These are phyloP conservation scores for Oxystoma pomonae DNA, from an alignment of 2,888 invertebrate genomes.

Conservation along the genomic window DNA sequence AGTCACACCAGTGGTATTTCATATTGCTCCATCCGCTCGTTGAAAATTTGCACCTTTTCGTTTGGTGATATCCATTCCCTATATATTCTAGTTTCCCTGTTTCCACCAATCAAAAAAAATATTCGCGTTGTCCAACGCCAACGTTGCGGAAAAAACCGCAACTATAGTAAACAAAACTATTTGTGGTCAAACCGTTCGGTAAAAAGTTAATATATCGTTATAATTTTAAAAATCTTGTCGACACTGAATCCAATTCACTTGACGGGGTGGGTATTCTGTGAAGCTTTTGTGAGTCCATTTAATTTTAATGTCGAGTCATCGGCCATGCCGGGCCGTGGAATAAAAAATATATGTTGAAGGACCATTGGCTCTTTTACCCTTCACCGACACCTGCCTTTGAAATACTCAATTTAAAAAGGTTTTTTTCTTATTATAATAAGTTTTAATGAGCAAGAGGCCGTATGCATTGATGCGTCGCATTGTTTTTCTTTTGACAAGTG, in stretches of 20 bases:
- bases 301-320: neutral
- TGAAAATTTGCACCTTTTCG: too few relatives aligned
- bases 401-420: slow-evolving; percentile 32
- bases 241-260: slow-evolving; percentile 1
- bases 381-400: slow-evolving; percentile 32
- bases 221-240: neutral
- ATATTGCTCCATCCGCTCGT: too few relatives aligned
- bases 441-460: neutral
- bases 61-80: too few relatives aligned
- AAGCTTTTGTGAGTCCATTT: slow-evolving; percentile 19
- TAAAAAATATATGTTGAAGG: slow-evolving; percentile 16
- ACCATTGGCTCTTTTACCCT: slow-evolving; percentile 25
- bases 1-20: too few relatives aligned
- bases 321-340: neutral
- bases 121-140: too few relatives aligned
- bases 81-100: too few relatives aligned
- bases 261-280: slow-evolving; percentile 26
- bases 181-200: too few relatives aligned
- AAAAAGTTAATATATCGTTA: neutral
- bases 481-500: slow-evolving; percentile 2
- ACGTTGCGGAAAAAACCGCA: too few relatives aligned
- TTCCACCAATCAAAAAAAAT: too few relatives aligned
- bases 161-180: too few relatives aligned
- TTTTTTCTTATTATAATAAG: slow-evolving; percentile 1
- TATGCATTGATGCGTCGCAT: neutral